These are phyloP conservation scores for Chloroceryle amazona DNA, from an alignment of 2,797 vertebrate species.

Conservation along the genomic window DNA sequence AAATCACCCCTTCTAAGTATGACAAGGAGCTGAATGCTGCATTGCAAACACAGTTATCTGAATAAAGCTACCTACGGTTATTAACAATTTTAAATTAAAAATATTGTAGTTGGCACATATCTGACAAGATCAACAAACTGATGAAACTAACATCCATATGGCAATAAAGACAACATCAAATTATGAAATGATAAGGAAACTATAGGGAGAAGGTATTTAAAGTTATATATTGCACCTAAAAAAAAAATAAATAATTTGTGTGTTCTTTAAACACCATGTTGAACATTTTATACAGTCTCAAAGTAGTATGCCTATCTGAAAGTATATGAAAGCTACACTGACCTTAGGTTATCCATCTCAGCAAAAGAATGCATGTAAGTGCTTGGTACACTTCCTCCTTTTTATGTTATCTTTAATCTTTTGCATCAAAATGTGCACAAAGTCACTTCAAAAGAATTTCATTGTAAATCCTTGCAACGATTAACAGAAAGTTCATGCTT, in stretches of 20 bases:
- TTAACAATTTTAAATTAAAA: not conserved
- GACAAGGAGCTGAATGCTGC: not conserved
- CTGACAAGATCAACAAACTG: not conserved
- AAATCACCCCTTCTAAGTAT: not conserved
- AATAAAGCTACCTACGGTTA: not conserved
- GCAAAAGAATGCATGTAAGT: not conserved
- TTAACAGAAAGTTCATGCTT: conserved; percentile 5
- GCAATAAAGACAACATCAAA: not conserved
- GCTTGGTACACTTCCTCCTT: conserved; percentile 30
- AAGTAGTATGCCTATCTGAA: not conserved
- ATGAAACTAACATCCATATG: not conserved
- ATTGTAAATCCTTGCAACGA: conserved; percentile 30
- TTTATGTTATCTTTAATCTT: conserved; percentile 15
- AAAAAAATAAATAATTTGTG: not conserved
- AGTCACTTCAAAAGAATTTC: conserved; percentile 56
- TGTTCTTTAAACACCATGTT: not conserved
- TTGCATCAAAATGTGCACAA: conserved; percentile 17
- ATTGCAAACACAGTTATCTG: not conserved
- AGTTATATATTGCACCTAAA: not conserved
- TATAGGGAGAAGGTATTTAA: not conserved
- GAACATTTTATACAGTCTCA: not conserved
- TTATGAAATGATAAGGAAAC: not conserved
- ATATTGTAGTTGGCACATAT: not conserved
- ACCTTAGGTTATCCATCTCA: conserved; percentile 15
- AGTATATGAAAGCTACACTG: not conserved